phyloP scores from a whole-genome alignment of 2,888 invertebrate genomes.

The Cyclophora punctaria region DNA sequence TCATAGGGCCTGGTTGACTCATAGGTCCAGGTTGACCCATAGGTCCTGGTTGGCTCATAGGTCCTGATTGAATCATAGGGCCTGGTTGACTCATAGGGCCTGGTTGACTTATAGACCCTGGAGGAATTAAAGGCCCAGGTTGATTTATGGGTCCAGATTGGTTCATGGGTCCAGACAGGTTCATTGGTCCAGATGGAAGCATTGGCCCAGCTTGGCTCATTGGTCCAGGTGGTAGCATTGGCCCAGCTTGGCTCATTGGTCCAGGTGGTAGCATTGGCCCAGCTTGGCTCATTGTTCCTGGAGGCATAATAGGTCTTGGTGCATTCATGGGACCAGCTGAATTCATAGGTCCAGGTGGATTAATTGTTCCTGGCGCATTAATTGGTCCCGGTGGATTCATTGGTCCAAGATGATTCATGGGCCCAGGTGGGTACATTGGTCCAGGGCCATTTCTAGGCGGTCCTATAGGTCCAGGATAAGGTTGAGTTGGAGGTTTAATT shows the following conservation, averaged over 20 bases:
- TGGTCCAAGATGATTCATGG: background rate
- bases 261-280: constrained; percentile 1
- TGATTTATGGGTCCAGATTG: too few species aligned
- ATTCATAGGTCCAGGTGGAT: too few species aligned
- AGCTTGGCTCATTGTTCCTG: background rate
- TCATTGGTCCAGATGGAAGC: too few species aligned
- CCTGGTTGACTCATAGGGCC: background rate
- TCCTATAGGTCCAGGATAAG: constrained; percentile 21
- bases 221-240: too few species aligned
- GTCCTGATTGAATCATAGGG: background rate
- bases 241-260: too few species aligned
- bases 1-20: background rate
- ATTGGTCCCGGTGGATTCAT: too few species aligned
- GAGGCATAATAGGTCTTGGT: background rate
- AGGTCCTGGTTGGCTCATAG: too few species aligned
- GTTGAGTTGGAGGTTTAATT: constrained; percentile 13
- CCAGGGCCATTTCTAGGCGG: constrained; percentile 35
- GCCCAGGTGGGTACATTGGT: constrained; percentile 1
- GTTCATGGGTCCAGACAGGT: too few species aligned
- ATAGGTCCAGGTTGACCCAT: too few species aligned
- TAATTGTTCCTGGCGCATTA: too few species aligned
- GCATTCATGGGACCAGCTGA: too few species aligned
- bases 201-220: background rate
- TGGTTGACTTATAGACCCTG: background rate
- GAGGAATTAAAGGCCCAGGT: too few species aligned